These are phyloP conservation scores for Lasaia peninsularis DNA, from an alignment of 1,140 invertebrate genomes.

Conservation along the genomic window DNA sequence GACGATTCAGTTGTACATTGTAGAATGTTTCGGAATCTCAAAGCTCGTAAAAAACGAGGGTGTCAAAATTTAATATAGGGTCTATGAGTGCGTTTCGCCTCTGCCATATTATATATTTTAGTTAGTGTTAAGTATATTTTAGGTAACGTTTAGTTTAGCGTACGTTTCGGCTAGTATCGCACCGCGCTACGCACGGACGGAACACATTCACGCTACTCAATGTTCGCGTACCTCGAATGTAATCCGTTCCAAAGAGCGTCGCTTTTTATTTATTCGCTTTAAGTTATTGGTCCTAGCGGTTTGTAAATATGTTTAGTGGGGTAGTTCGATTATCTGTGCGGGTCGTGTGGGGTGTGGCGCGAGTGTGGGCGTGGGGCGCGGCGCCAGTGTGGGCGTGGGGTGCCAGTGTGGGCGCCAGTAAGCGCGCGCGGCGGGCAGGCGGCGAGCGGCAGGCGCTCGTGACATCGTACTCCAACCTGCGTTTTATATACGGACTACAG, in stretches of 20 bases:
- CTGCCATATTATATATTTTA: conserved; percentile 40
- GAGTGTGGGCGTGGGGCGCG: conserved; percentile 22
- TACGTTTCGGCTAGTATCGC: conserved; percentile 9
- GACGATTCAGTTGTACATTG: conserved; percentile 12
- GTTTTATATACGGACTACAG: conserved; percentile 25
- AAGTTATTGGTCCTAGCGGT: conserved; percentile 41
- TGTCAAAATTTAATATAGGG: conserved; percentile 26
- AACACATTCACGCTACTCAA: conserved; percentile 13
- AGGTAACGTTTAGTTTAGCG: conserved; percentile 19
- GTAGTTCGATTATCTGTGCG: conserved; percentile 25
- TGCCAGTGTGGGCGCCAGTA: conserved; percentile 21
- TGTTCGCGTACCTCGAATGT: conserved; percentile 45
- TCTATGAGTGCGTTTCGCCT: conserved; percentile 31
- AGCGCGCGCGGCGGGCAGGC: conserved; percentile 28
- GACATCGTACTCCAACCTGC: conserved; percentile 16
- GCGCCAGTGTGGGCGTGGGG: conserved; percentile 21
- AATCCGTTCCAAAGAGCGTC: conserved; percentile 67
- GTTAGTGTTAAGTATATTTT: conserved; percentile 36
- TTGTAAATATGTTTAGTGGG: conserved; percentile 36
- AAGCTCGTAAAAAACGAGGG: conserved; percentile 12
- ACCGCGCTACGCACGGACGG: conserved; percentile 13
- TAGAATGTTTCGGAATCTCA: conserved; percentile 23
- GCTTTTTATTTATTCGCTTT: conserved; percentile 61
- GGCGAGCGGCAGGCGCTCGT: conserved; percentile 30
- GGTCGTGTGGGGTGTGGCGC: conserved; percentile 18